Conservation (phyloP, 2,113 vertebrate species). For the Fulmarus glacialis region DNA sequence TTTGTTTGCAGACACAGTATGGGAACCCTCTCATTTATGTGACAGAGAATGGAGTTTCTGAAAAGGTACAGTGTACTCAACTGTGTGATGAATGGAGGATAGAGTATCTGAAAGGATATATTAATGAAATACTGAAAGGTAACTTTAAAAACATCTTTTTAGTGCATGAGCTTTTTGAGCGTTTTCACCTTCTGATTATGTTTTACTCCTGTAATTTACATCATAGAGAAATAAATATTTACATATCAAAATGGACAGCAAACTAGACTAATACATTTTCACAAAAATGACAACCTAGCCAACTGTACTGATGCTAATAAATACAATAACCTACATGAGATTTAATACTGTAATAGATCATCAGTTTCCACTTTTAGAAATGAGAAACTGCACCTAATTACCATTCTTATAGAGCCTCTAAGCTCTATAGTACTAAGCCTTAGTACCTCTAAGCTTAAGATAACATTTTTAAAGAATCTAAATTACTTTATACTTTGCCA, state of each 20-base stretch:
- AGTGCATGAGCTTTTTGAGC: not conserved
- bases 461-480: not conserved
- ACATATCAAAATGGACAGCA: not conserved
- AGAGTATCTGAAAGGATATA: conserved; percentile 87
- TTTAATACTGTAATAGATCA: not conserved
- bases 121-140: conserved; percentile 96
- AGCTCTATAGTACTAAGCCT: not conserved
- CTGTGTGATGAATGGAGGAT: conserved; percentile 93
- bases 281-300: not conserved
- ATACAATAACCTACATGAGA: not conserved
- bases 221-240: not conserved
- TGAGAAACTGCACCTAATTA: not conserved
- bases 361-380: not conserved
- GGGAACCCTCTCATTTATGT: conserved; percentile 89
- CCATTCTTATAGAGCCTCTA: not conserved
- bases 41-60: conserved; percentile 91
- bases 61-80: conserved; percentile 82
- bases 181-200: not conserved
- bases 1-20: conserved; percentile 85
- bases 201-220: not conserved
- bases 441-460: not conserved
- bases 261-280: not conserved
- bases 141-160: not conserved
- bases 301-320: not conserved
- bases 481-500: not conserved